phyloP scores from a whole-genome alignment of 2,797 vertebrate species.

The Tachyglossus aculeatus region DNA sequence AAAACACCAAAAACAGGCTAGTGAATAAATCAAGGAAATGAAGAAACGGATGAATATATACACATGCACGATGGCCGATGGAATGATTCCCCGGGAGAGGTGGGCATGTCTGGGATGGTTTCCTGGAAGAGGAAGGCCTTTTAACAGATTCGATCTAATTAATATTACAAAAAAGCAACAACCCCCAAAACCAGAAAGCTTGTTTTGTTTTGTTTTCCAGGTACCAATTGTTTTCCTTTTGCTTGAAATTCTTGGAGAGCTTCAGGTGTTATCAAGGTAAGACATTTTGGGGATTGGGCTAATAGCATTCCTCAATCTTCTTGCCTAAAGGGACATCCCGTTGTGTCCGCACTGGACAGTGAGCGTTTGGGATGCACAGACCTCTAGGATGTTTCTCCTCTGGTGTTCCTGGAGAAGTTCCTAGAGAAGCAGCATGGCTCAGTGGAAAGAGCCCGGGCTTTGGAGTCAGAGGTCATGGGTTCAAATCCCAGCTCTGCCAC shows the following conservation, averaged over 20 bases:
- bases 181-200: constrained; percentile 9
- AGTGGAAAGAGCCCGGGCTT: no score
- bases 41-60: constrained; percentile 4
- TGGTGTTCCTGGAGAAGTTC: constrained; percentile 3
- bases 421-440: no score
- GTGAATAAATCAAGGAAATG: neutral
- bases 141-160: neutral
- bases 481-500: no score
- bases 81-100: neutral
- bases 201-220: constrained; percentile 40
- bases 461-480: no score
- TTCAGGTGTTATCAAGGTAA: constrained; percentile 66
- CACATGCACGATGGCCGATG: neutral
- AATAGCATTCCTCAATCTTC: neutral
- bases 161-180: neutral
- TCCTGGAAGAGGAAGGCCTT: neutral
- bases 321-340: neutral
- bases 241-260: constrained; percentile 58
- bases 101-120: neutral
- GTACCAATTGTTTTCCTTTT: constrained; percentile 59
- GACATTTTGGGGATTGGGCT: neutral
- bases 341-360: neutral
- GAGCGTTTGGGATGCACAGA: neutral
- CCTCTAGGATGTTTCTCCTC: neutral
- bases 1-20: no score